A percentile compares a stretch with the other conserved stretches of the same genome.
Evolutionary conservation across 2,888 invertebrate species (phyloP).

Genomic region (Craniophora ligustri): DNA sequence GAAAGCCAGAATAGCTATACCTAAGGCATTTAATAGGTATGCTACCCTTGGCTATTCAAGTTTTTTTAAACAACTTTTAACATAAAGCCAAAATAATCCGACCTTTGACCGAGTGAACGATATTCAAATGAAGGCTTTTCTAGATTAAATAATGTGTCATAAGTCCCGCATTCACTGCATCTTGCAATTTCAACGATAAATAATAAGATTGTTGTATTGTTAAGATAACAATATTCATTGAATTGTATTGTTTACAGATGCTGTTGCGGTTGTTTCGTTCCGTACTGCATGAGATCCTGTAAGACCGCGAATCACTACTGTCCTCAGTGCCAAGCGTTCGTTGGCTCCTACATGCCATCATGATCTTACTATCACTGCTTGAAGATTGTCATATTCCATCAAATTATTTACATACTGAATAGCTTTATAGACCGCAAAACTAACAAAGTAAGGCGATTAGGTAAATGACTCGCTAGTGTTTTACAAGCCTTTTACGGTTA

Average conservation of each 20-base stretch:
- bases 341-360: conserved; percentile 79
- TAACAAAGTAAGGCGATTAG: too few species aligned
- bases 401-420: conserved; percentile 1
- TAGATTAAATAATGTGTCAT: too few species aligned
- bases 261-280: conserved; percentile 83
- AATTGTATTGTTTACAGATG: conserved; percentile 69
- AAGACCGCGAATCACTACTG: conserved; percentile 88
- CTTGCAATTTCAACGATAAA: neutral
- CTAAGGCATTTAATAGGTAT: too few species aligned
- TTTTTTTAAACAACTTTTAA: too few species aligned
- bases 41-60: too few species aligned
- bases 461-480: neutral
- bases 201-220: neutral
- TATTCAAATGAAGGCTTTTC: too few species aligned
- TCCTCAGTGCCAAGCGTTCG: conserved; percentile 80
- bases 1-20: too few species aligned
- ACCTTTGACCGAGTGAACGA: too few species aligned
- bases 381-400: neutral
- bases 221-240: neutral
- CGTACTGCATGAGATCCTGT: conserved; percentile 85
- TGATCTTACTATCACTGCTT: conserved; percentile 55
- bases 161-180: too few species aligned
- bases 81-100: too few species aligned
- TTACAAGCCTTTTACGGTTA: too few species aligned
- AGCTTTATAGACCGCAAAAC: conserved; percentile 2